phyloP scores from a whole-genome alignment of 2,888 invertebrate species.

The Hydrotaea cyrtoneurina region DNA sequence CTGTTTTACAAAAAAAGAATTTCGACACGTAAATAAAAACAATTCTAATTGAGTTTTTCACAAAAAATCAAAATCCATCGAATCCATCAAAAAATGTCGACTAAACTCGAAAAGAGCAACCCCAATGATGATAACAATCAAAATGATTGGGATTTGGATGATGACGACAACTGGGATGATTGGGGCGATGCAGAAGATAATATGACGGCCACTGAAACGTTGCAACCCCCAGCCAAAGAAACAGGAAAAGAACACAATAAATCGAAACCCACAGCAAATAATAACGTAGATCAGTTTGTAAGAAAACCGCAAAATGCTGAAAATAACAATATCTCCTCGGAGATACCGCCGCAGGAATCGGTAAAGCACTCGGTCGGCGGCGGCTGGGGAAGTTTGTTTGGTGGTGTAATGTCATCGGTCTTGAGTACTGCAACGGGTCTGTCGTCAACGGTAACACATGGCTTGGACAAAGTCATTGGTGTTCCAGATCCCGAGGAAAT shows the following conservation, averaged over 20 bases:
- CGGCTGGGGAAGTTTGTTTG: constrained; percentile 84
- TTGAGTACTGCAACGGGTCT: constrained; percentile 89
- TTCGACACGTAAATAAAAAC: constrained; percentile 62
- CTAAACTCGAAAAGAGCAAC: constrained; percentile 43
- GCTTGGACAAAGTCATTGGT: constrained; percentile 91
- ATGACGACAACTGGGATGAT: constrained; percentile 77
- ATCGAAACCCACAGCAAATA: constrained; percentile 10
- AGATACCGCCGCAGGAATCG: constrained; percentile 28
- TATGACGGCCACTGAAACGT: constrained; percentile 44
- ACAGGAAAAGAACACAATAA: not conserved
- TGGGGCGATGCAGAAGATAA: constrained; percentile 76
- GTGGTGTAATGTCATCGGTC: constrained; percentile 87
- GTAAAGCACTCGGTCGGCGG: too few species aligned
- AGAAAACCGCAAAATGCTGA: constrained; percentile 12
- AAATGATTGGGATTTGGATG: constrained; percentile 73
- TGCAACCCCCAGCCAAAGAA: constrained; percentile 28
- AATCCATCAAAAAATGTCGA: constrained; percentile 42
- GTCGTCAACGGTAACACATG: constrained; percentile 91
- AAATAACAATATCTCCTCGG: constrained; percentile 40
- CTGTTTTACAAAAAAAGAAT: too few species aligned
- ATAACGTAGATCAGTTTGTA: not conserved
- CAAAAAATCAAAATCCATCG: too few species aligned
- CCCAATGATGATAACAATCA: constrained; percentile 61
- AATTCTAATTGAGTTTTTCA: constrained; percentile 23
- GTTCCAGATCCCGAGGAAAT: constrained; percentile 91